These are phyloP conservation scores for Orientallactaga sibirica DNA, from an alignment of 2,797 vertebrate species.

Conservation along the genomic window DNA sequence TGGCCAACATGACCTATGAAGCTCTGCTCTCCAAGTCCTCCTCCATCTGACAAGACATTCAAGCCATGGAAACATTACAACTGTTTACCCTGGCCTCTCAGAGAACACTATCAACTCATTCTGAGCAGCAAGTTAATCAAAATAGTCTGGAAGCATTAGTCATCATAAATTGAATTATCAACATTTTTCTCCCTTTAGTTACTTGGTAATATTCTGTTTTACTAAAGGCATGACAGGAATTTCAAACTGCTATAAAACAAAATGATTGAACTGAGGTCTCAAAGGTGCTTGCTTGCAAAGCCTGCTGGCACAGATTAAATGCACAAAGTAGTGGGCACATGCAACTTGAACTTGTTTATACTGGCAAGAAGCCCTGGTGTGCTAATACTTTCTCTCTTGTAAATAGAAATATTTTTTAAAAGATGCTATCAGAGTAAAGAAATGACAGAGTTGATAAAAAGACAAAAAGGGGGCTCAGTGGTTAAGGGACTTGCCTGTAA, in stretches of 20 bases:
- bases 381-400: neutral
- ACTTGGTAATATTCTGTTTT: neutral
- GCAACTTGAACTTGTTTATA: neutral
- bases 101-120: conserved; percentile 47
- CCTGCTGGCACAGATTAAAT: too few species aligned
- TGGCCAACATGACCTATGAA: neutral
- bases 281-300: too few species aligned
- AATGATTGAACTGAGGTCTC: neutral
- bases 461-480: neutral
- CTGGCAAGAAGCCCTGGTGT: neutral
- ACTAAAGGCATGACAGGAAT: neutral
- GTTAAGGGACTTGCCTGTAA: too few species aligned
- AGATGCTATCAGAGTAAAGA: conserved; percentile 4
- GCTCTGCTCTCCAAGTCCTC: neutral
- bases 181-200: neutral
- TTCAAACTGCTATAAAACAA: conserved; percentile 25
- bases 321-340: too few species aligned
- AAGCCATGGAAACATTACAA: neutral
- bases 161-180: neutral
- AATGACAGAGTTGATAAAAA: conserved; percentile 1
- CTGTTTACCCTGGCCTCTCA: neutral
- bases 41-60: neutral
- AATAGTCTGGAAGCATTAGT: conserved; percentile 42
- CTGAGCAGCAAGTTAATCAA: conserved; percentile 40
- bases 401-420: too few species aligned